Base-by-base conservation (phyloP, 1,140 invertebrate genomes). In the Drosophila pachea region DNA sequence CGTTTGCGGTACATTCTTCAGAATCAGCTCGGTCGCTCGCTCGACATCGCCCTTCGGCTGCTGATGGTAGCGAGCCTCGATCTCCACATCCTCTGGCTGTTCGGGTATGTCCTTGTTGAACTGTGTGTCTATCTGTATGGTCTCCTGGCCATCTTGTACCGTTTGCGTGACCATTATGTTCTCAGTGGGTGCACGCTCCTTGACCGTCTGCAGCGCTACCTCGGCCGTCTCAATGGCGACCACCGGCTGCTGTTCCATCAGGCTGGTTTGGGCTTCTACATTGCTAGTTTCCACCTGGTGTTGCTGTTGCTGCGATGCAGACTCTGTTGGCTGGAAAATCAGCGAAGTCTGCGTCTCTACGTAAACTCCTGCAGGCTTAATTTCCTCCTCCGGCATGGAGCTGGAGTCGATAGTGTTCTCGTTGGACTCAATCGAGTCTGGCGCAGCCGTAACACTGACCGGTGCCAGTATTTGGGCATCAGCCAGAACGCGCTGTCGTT, bases 51-150 rank as follows among this genome's bases (percentile, higher is more conserved):
- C 81, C 36, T 76, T 69, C 2, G 87, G 88, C 7, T 68, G 67
- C 29, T 89, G 87, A 56, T 91, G 91, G 65, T 95, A 95, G 76
- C 93, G 93, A 73, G 94, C 94, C 86, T 95, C 93, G n/a, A 95
- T 93, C 7, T 94, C 83, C 11, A 95, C 91, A 70, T 93, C 91
- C 62, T 92, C 90, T 32, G 92, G 90, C 8, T 87, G 58, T 48
- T 92, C 90, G 52, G 91, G 90, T 50, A 90, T 89, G 68, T 90
- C 77, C 0, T 89, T 63, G 43, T 93, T 90, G 4, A 92, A 91
- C 71, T 92, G 92, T 8, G 94, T 95, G 7, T 94, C 93, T 67
- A 95, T 95, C 90, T 95, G 93, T 73, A 95, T 95, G 0, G 94
- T 94, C 87, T 95, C 94, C 82, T 94, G 92, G 22, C 92, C 93